These are phyloP conservation scores for Diarsia rubi DNA, from an alignment of 2,888 invertebrate genomes.

Conservation along the genomic window DNA sequence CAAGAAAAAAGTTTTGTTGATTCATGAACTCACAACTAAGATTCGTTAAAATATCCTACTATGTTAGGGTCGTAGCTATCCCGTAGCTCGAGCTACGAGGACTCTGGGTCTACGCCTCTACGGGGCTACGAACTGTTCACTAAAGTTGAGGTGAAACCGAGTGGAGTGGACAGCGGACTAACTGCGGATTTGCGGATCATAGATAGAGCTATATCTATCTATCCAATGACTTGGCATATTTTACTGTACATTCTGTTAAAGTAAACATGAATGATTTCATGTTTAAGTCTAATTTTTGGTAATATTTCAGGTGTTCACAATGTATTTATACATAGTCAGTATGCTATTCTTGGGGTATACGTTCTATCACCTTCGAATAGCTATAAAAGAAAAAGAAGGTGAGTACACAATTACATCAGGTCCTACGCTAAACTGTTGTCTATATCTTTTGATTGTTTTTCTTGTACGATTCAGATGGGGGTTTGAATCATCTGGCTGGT, in stretches of 20 bases:
- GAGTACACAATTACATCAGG: constrained; percentile 54
- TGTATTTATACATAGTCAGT: constrained; percentile 93
- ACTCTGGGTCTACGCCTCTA: constrained; percentile 14
- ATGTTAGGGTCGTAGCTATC: constrained; percentile 23
- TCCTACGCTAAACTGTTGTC: background rate
- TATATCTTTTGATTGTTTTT: background rate
- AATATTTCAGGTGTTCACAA: constrained; percentile 92
- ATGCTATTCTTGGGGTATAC: constrained; percentile 94
- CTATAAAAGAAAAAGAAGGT: constrained; percentile 83
- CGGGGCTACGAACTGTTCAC: constrained; percentile 7
- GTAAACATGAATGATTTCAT: background rate
- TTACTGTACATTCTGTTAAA: background rate
- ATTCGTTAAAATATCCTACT: background rate
- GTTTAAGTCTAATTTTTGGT: background rate
- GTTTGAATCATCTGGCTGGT: background rate
- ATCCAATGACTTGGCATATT: background rate
- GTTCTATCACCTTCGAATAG: constrained; percentile 91
- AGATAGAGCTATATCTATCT: too few relatives aligned
- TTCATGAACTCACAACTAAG: background rate
- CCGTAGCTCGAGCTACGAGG: constrained; percentile 33
- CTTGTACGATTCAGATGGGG: background rate
- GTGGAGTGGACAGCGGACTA: background rate
- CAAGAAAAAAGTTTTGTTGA: background rate
- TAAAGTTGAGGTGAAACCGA: background rate
- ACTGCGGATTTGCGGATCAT: background rate